phyloP scores from a whole-genome alignment of 2,888 invertebrate genomes.

The Drosophila eohydei region DNA sequence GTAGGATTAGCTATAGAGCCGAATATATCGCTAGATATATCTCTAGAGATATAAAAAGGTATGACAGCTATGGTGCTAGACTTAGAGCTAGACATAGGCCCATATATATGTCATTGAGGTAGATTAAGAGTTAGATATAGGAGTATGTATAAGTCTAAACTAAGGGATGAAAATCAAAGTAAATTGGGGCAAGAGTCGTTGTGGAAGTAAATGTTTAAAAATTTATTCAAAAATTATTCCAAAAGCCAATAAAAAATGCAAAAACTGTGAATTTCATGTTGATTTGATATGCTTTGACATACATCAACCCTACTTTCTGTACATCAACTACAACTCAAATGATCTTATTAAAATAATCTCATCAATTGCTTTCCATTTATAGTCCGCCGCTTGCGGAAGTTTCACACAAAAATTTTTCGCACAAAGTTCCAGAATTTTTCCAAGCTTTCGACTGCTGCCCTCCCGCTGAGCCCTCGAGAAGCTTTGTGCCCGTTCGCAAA shows the following conservation, averaged over 20 bases:
- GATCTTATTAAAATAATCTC: background rate
- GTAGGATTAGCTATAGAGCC: background rate
- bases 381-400: background rate
- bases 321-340: background rate
- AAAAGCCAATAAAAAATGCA: background rate
- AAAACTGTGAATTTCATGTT: background rate
- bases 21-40: background rate
- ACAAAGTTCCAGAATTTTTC: conserved; percentile 18
- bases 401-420: background rate
- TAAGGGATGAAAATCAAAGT: too few species aligned
- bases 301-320: background rate
- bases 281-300: background rate
- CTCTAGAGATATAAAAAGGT: too few species aligned
- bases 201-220: too few species aligned
- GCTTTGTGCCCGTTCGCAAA: conserved; percentile 29
- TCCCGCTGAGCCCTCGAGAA: background rate
- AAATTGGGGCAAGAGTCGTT: too few species aligned
- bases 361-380: conserved; percentile 16
- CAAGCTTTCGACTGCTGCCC: conserved; percentile 7
- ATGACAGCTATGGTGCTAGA: too few species aligned
- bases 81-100: background rate
- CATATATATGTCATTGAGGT: too few species aligned
- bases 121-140: too few species aligned
- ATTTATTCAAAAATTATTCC: too few species aligned
- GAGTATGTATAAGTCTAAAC: too few species aligned